A percentile compares a stretch with the other conserved stretches of the same genome.
phyloP scores from a whole-genome alignment of 2,888 invertebrate genomes.

The Hirtodrosophila duncani region DNA sequence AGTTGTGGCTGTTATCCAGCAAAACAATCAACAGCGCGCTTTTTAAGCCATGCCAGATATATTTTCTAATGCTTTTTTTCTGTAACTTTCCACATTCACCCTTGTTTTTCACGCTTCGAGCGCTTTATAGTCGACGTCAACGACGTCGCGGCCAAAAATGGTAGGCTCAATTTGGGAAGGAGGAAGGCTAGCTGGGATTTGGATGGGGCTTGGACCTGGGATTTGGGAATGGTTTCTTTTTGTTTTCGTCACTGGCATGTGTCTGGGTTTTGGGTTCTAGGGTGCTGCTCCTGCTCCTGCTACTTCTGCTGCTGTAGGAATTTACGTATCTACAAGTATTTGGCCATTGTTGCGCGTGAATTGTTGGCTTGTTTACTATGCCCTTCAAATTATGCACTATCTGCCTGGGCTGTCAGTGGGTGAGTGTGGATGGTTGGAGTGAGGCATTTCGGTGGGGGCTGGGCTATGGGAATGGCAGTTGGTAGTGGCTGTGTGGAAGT shows the following conservation, averaged over 20 bases:
- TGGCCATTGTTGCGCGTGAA: conserved; percentile 67
- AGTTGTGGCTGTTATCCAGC: conserved; percentile 63
- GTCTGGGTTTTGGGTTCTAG: conserved; percentile 34
- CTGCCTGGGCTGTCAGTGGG: conserved; percentile 21
- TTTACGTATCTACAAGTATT: conserved; percentile 44
- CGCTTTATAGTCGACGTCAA: conserved; percentile 56
- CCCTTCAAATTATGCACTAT: conserved; percentile 72
- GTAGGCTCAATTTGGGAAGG: conserved; percentile 62
- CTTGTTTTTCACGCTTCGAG: conserved; percentile 74
- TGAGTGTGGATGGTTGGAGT: background rate
- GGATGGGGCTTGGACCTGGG: conserved; percentile 52
- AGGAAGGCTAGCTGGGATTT: conserved; percentile 47
- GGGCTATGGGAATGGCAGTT: background rate
- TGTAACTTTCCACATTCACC: conserved; percentile 73
- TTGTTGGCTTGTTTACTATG: conserved; percentile 72
- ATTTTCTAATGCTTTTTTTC: conserved; percentile 73
- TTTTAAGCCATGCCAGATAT: conserved; percentile 69
- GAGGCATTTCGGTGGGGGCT: background rate
- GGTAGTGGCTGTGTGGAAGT: conserved; percentile 10
- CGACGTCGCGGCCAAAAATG: conserved; percentile 41
- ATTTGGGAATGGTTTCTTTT: conserved; percentile 37
- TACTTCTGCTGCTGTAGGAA: conserved; percentile 14
- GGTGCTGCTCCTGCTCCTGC: conserved; percentile 34
- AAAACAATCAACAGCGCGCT: conserved; percentile 71
- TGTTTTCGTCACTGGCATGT: conserved; percentile 45